Evolutionary conservation across 2,113 vertebrate species (phyloP).

Genomic region (human): DNA sequence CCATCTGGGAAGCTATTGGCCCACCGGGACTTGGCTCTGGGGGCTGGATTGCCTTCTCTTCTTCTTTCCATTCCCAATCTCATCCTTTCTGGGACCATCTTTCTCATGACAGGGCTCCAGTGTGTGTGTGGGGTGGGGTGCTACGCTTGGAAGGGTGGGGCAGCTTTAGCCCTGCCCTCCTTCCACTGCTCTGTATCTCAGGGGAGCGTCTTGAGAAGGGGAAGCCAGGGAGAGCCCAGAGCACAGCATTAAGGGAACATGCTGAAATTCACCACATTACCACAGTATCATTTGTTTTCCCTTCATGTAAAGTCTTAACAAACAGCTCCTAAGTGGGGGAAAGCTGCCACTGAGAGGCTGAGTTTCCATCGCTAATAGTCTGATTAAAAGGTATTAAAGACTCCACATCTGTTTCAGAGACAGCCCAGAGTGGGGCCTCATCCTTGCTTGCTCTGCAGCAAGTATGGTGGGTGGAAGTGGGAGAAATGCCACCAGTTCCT

Average conservation of each 20-base stretch:
- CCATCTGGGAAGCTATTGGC: neutral
- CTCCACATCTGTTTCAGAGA: neutral
- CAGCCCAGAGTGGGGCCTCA: neutral
- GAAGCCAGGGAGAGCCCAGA: neutral
- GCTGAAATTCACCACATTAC: neutral
- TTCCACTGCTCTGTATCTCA: neutral
- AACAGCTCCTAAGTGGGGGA: slow-evolving; percentile 42
- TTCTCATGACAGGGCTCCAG: neutral
- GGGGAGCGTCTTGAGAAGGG: neutral
- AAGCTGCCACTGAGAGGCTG: slow-evolving; percentile 11
- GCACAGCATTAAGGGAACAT: neutral
- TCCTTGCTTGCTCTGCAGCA: neutral
- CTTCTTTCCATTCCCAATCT: neutral
- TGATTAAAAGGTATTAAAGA: slow-evolving; percentile 47
- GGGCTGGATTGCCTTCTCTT: neutral
- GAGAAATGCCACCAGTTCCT: too few species aligned
- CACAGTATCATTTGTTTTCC: neutral
- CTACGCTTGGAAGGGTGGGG: neutral
- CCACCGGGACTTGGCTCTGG: accelerated
- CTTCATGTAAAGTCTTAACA: slow-evolving; percentile 44
- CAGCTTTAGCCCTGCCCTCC: neutral
- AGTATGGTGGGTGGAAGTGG: neutral
- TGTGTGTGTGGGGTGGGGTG: neutral
- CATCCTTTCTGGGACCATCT: too few species aligned
- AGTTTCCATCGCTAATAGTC: slow-evolving; percentile 19